Evolutionary conservation across 2,113 vertebrate genomes (phyloP).

Genomic region (Clarias macrocephalus): DNA sequence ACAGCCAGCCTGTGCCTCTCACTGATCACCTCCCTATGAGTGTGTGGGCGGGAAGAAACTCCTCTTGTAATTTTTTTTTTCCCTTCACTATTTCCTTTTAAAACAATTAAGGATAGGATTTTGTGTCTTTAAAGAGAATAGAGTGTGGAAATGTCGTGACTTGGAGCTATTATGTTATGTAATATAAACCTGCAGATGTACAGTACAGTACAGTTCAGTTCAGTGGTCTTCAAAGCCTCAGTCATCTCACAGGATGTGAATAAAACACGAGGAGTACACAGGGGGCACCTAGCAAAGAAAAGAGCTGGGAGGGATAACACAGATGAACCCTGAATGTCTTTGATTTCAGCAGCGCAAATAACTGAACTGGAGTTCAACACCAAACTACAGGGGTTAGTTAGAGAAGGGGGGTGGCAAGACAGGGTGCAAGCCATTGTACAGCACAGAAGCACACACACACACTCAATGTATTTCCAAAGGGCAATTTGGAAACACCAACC

Average conservation of each 20-base stretch:
- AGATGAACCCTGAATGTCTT: constrained; percentile 64
- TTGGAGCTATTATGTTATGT: constrained; percentile 54
- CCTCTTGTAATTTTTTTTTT: not conserved
- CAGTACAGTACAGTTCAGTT: constrained; percentile 56
- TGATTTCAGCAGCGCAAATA: constrained; percentile 64
- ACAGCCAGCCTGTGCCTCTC: constrained; percentile 50
- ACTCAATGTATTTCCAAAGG: too few species aligned
- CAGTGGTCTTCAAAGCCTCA: constrained; percentile 69
- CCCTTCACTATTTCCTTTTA: not conserved
- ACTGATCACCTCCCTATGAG: constrained; percentile 49
- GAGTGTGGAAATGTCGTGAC: not conserved
- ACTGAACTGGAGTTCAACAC: constrained; percentile 59
- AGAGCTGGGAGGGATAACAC: constrained; percentile 57
- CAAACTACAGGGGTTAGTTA: constrained; percentile 25
- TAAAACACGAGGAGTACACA: constrained; percentile 73
- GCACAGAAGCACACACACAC: too few species aligned
- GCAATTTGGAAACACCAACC: too few species aligned
- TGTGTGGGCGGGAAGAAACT: constrained; percentile 27
- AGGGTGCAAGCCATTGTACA: too few species aligned
- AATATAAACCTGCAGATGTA: constrained; percentile 58
- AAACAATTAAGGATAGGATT: constrained; percentile 16
- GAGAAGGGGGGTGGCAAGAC: too few species aligned
- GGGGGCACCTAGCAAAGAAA: constrained; percentile 53
- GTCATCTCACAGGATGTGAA: constrained; percentile 69
- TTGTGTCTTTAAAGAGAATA: constrained; percentile 4